These are phyloP conservation scores for Smittia sp. DNA, from an alignment of 2,888 invertebrate genomes.

Conservation along the genomic window DNA sequence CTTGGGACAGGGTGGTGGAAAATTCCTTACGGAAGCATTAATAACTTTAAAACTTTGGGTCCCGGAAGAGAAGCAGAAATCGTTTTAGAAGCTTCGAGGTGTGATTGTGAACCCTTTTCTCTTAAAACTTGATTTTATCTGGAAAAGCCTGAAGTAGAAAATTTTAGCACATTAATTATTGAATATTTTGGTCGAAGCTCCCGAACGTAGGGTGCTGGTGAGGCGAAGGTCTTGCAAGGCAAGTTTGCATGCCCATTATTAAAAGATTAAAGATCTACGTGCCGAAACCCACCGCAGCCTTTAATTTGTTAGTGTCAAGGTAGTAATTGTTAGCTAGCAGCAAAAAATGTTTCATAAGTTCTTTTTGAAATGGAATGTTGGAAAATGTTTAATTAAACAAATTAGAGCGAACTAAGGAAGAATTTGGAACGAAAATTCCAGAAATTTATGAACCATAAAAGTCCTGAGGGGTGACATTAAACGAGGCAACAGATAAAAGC, in stretches of 20 bases:
- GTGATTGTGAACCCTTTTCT: slow-evolving; percentile 9
- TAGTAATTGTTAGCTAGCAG: neutral
- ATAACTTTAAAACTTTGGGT: neutral
- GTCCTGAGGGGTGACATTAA: slow-evolving; percentile 7
- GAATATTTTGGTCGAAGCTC: slow-evolving; percentile 7
- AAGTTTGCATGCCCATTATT: slow-evolving; percentile 21
- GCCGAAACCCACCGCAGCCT: slow-evolving; percentile 5
- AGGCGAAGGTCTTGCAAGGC: neutral
- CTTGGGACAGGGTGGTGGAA: neutral
- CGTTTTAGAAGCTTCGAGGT: slow-evolving; percentile 9
- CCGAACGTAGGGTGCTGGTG: neutral
- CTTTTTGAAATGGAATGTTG: neutral
- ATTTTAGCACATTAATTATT: slow-evolving; percentile 20
- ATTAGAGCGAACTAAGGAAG: neutral
- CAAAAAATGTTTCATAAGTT: neutral
- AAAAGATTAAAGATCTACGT: slow-evolving; percentile 25
- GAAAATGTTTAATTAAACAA: slow-evolving; percentile 25
- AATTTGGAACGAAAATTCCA: neutral
- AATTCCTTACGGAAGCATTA: slow-evolving; percentile 1
- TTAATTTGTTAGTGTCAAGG: slow-evolving; percentile 13
- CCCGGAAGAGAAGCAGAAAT: neutral
- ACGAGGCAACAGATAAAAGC: neutral
- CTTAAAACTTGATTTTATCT: slow-evolving; percentile 20
- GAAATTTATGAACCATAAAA: slow-evolving; percentile 10
- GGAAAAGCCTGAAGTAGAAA: neutral